phyloP scores from a whole-genome alignment of 2,797 vertebrate genomes.

The Amphiprion clarkii region DNA sequence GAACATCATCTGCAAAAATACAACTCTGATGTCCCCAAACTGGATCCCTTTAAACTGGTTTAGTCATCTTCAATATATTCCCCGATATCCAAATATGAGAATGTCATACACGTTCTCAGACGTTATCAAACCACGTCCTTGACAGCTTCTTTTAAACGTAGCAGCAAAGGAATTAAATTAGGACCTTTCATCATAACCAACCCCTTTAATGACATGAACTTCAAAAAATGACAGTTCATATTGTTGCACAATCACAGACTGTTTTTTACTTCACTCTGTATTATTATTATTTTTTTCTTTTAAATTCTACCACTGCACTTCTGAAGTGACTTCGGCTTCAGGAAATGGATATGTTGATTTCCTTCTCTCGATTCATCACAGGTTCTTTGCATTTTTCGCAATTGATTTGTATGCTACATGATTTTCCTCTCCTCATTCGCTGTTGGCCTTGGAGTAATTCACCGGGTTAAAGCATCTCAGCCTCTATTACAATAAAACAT shows the following conservation, averaged over 20 bases:
- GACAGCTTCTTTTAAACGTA: not conserved
- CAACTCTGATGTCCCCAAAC: too few species aligned
- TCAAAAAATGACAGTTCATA: constrained; percentile 1
- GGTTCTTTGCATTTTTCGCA: constrained; percentile 32
- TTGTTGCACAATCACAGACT: not conserved
- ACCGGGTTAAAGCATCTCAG: constrained; percentile 40
- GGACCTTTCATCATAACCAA: not conserved
- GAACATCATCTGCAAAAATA: too few species aligned
- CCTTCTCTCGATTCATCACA: constrained; percentile 27
- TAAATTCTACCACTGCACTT: not conserved
- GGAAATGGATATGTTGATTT: constrained; percentile 17
- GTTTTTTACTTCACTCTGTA: not conserved
- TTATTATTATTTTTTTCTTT: not conserved
- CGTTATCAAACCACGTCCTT: not conserved
- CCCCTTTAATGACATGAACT: not conserved
- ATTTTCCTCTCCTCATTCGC: constrained; percentile 28
- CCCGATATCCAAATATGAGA: too few species aligned
- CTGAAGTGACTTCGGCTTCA: not conserved
- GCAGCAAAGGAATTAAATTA: not conserved
- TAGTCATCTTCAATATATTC: not conserved
- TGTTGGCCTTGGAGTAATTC: constrained; percentile 23
- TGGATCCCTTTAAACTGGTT: too few species aligned
- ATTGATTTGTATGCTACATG: constrained; percentile 45
- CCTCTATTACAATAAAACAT: constrained; percentile 31
- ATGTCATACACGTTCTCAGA: too few species aligned